Evolutionary conservation across 2,113 vertebrate species (phyloP).

Genomic region (Anthoscopus minutus): DNA sequence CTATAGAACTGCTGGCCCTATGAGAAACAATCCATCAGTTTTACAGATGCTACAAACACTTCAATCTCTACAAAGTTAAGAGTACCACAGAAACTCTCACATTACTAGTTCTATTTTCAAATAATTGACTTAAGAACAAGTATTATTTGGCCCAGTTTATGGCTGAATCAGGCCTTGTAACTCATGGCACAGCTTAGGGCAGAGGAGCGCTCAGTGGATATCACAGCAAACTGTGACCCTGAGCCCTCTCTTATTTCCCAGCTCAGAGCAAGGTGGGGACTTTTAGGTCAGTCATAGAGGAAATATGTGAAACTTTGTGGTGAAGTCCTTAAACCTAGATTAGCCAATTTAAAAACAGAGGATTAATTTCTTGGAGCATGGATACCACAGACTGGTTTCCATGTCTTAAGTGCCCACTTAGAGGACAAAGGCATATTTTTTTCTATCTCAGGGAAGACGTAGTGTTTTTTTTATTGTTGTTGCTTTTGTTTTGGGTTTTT

Average conservation of each 20-base stretch:
- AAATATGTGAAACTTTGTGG: background rate
- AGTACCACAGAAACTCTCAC: slow-evolving; percentile 60
- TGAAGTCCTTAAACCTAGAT: background rate
- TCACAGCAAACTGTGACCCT: background rate
- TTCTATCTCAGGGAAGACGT: background rate
- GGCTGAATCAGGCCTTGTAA: background rate
- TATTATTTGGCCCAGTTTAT: slow-evolving; percentile 33
- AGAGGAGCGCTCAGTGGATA: background rate
- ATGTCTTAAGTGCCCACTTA: background rate
- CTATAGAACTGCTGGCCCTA: slow-evolving; percentile 15
- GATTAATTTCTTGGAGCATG: background rate
- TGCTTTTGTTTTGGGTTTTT: background rate
- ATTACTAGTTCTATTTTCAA: slow-evolving; percentile 63
- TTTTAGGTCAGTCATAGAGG: background rate
- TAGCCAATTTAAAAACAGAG: background rate
- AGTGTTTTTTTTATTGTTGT: background rate
- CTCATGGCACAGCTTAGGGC: background rate
- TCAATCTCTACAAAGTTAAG: slow-evolving; percentile 65
- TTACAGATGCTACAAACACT: slow-evolving; percentile 69
- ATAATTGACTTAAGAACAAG: slow-evolving; percentile 64
- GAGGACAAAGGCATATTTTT: background rate
- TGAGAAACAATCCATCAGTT: slow-evolving; percentile 70
- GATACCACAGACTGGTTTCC: background rate
- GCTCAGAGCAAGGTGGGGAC: background rate
- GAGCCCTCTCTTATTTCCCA: background rate